Conservation (phyloP, 2,113 vertebrate species). For the Miniopterus natalensis region DNA sequence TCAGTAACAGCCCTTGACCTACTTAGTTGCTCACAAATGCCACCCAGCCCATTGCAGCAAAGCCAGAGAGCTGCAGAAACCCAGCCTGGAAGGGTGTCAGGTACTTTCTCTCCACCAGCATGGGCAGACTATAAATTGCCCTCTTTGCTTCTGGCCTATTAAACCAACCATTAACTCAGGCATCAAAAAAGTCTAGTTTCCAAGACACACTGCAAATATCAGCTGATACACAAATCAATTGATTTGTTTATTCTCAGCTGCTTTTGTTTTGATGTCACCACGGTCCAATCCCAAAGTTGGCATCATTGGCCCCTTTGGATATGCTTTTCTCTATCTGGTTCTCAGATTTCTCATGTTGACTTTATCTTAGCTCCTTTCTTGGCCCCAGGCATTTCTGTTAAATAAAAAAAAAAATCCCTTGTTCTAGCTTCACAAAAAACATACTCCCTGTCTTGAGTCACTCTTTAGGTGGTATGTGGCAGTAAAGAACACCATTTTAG, state of each 20-base stretch:
- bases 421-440: neutral
- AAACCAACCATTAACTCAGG: neutral
- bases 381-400: neutral
- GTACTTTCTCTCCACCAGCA: neutral
- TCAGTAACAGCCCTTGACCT: neutral
- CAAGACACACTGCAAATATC: neutral
- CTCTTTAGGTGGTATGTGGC: neutral
- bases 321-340: conserved; percentile 30
- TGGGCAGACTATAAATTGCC: neutral
- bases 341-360: neutral
- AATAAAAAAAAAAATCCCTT: neutral
- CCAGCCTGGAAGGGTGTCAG: neutral
- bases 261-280: neutral
- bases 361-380: neutral
- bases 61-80: neutral
- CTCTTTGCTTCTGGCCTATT: neutral
- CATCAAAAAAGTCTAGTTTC: neutral
- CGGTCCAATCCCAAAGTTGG: neutral
- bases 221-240: neutral
- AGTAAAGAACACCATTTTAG: neutral
- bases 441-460: neutral
- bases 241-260: neutral
- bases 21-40: neutral
- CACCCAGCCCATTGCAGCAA: neutral
- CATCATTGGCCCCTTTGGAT: neutral